A percentile compares a stretch with the other conserved stretches of the same genome.
Evolutionary conservation across 2,888 invertebrate genomes (phyloP).

Genomic region (Zaprionus lineosus): DNA sequence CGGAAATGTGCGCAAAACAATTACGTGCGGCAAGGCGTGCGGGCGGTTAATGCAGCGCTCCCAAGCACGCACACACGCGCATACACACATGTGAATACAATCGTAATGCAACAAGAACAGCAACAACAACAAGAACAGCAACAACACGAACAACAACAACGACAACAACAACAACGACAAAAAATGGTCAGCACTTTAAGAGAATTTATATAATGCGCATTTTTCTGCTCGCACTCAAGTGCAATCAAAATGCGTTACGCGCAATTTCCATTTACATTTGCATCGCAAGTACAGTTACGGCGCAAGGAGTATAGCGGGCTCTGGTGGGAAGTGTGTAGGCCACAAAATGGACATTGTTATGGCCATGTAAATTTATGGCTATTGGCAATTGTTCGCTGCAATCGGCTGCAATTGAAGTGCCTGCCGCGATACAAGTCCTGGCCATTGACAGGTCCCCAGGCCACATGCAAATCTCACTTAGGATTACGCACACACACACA

Average conservation of each 20-base stretch:
- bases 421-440: conserved; percentile 24
- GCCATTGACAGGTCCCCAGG: conserved; percentile 23
- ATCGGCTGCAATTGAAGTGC: conserved; percentile 26
- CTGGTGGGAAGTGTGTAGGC: no score
- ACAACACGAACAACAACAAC: conserved; percentile 23
- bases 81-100: conserved; percentile 23
- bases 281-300: not conserved
- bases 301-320: no score
- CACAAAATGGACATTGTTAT: conserved; percentile 68
- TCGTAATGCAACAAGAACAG: conserved; percentile 27
- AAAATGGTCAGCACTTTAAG: conserved; percentile 58
- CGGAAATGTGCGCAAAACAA: conserved; percentile 75
- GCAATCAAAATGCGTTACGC: conserved; percentile 74
- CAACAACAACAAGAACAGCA: conserved; percentile 23
- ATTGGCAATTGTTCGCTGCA: conserved; percentile 18
- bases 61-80: conserved; percentile 17
- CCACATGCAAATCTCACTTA: no score
- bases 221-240: conserved; percentile 72
- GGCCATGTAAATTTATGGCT: conserved; percentile 45
- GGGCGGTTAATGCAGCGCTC: conserved; percentile 12
- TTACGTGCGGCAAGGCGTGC: conserved; percentile 56
- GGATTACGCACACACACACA: no score
- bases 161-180: conserved; percentile 20
- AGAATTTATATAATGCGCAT: conserved; percentile 66
- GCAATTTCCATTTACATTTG: conserved; percentile 62